Evolutionary conservation across 2,888 invertebrate genomes (phyloP).

Genomic region (Polydrusus cervinus): DNA sequence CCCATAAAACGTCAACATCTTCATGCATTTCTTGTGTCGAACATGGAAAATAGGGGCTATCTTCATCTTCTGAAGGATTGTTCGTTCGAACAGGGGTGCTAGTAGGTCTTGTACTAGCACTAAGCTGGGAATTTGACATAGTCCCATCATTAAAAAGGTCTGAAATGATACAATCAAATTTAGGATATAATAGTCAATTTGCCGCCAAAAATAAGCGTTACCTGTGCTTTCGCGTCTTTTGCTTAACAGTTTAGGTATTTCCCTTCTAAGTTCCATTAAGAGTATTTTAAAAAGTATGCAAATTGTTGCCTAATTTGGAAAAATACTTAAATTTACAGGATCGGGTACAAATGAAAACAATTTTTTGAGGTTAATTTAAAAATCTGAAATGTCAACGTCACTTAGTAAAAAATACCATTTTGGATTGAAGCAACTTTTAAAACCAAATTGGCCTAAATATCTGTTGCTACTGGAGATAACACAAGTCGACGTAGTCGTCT

Average conservation of each 20-base stretch:
- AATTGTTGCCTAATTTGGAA: background rate
- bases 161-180: background rate
- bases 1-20: slow-evolving; percentile 72
- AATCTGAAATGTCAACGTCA: background rate
- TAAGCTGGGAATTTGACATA: slow-evolving; percentile 3
- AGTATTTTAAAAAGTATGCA: background rate
- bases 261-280: slow-evolving; percentile 22
- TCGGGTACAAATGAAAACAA: background rate
- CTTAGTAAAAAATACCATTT: too few relatives aligned
- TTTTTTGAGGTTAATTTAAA: slow-evolving; percentile 11
- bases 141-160: slow-evolving; percentile 28
- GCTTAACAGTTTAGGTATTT: slow-evolving; percentile 9
- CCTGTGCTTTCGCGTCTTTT: slow-evolving; percentile 42
- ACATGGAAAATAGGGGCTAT: slow-evolving; percentile 49
- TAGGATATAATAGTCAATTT: background rate
- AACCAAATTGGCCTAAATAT: too few relatives aligned
- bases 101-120: background rate
- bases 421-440: too few relatives aligned
- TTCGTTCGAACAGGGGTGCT: slow-evolving; percentile 38
- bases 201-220: slow-evolving; percentile 7
- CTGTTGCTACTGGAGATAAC: background rate
- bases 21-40: slow-evolving; percentile 69
- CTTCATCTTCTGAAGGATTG: slow-evolving; percentile 47
- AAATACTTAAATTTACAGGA: background rate
- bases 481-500: too few relatives aligned